Evolutionary conservation across 2,888 invertebrate species (phyloP).

Genomic region (Apamea crenata): DNA sequence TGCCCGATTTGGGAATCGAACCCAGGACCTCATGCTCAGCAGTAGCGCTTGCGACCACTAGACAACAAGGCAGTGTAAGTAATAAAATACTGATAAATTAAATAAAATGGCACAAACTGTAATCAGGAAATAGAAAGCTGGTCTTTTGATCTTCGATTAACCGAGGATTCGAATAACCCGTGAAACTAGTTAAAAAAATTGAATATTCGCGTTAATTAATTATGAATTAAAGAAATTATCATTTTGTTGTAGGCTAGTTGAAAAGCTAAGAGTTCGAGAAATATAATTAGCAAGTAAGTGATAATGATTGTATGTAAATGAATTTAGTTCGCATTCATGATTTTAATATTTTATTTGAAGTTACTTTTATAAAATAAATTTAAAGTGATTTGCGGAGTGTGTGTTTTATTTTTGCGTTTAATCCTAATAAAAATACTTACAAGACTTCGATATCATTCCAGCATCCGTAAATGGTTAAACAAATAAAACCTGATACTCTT

Average conservation of each 20-base stretch:
- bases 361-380: slow-evolving; percentile 86
- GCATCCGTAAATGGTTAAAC: too few species aligned
- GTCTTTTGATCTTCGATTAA: neutral
- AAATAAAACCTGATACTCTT: too few species aligned
- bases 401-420: slow-evolving; percentile 69
- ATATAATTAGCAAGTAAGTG: slow-evolving; percentile 62
- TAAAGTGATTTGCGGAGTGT: slow-evolving; percentile 80
- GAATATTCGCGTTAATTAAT: slow-evolving; percentile 52
- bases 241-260: slow-evolving; percentile 64
- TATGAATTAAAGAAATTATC: slow-evolving; percentile 48
- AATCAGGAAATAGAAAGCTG: neutral
- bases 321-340: slow-evolving; percentile 76
- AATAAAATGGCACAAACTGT: too few species aligned
- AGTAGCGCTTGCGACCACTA: too few species aligned
- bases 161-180: neutral
- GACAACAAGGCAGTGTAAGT: too few species aligned
- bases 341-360: slow-evolving; percentile 78
- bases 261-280: slow-evolving; percentile 63
- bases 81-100: too few species aligned
- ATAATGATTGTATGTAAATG: slow-evolving; percentile 66
- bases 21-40: too few species aligned
- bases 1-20: too few species aligned
- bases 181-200: slow-evolving; percentile 28
- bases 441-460: neutral
- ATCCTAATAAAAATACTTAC: neutral